Conservation (phyloP, 2,888 invertebrate species). For the Ormyrus rosae region DNA sequence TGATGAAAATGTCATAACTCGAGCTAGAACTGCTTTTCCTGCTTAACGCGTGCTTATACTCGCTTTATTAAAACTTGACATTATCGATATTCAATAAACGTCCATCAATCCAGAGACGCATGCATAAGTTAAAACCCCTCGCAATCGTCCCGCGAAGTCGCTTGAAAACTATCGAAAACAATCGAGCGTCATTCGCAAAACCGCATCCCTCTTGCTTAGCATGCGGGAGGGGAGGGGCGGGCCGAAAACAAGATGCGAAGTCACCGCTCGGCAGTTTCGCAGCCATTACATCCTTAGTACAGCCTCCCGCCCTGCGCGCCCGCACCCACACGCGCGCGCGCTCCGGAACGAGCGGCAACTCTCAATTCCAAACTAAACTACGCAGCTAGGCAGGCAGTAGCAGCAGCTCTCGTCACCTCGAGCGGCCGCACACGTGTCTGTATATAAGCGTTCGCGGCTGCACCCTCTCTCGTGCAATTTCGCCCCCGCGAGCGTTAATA, state of each 20-base stretch:
- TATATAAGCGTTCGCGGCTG: background rate
- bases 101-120: no score
- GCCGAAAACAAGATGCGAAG: constrained; percentile 37
- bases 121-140: no score
- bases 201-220: no score
- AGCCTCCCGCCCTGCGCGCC: background rate
- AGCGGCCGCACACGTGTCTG: constrained; percentile 20
- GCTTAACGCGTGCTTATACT: no score
- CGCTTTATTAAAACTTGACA: no score
- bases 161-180: no score
- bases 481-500: constrained; percentile 41
- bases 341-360: constrained; percentile 15
- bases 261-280: constrained; percentile 49
- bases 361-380: constrained; percentile 47
- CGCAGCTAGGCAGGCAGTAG: background rate
- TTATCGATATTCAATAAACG: no score
- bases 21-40: no score
- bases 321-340: background rate
- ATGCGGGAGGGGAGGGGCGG: no score
- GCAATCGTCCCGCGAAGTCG: no score
- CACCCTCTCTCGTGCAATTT: constrained; percentile 24
- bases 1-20: no score
- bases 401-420: constrained; percentile 44
- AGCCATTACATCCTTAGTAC: constrained; percentile 49
- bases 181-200: no score